Percentiles rank a stretch among this genome's conserved stretches.
These are phyloP conservation scores for Catocala sponsa DNA, from an alignment of 2,888 invertebrate genomes.

Conservation along the genomic window DNA sequence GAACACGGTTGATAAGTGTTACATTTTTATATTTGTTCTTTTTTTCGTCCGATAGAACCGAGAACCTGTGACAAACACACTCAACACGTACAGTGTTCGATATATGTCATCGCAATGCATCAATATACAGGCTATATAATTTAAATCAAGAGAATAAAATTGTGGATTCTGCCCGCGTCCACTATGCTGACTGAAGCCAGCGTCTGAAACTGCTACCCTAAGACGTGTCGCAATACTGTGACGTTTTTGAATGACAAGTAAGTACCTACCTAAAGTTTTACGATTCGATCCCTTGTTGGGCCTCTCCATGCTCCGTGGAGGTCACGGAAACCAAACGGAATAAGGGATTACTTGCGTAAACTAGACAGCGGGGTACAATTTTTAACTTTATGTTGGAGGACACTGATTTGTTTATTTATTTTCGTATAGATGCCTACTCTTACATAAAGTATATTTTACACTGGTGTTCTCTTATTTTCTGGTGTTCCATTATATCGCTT, in stretches of 20 bases:
- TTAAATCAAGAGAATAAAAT: conserved; percentile 72
- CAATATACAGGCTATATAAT: conserved; percentile 54
- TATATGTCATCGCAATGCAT: conserved; percentile 42
- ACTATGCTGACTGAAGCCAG: conserved; percentile 51
- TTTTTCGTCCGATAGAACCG: not conserved
- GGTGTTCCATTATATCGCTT: too few relatives aligned
- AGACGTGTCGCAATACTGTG: conserved; percentile 60
- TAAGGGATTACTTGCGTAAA: conserved; percentile 40
- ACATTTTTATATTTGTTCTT: too few relatives aligned
- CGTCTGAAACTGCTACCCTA: conserved; percentile 58
- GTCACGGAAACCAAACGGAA: conserved; percentile 44
- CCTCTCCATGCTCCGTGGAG: conserved; percentile 50
- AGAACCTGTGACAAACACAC: conserved; percentile 26
- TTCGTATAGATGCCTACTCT: conserved; percentile 7
- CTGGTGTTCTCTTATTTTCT: too few relatives aligned
- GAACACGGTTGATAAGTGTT: too few relatives aligned
- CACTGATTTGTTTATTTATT: not conserved
- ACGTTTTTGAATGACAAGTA: conserved; percentile 72
- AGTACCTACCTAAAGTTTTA: conserved; percentile 72
- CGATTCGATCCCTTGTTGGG: conserved; percentile 63
- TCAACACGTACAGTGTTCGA: conserved; percentile 21
- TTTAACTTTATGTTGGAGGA: conserved; percentile 1
- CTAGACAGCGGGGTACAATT: not conserved
- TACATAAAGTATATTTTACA: too few relatives aligned
- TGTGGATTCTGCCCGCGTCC: conserved; percentile 63